Evolutionary conservation across 2,888 invertebrate genomes (phyloP), one percentile per base, ranked within the genome.

Genomic region (Andrena chrysosceles): DNA sequence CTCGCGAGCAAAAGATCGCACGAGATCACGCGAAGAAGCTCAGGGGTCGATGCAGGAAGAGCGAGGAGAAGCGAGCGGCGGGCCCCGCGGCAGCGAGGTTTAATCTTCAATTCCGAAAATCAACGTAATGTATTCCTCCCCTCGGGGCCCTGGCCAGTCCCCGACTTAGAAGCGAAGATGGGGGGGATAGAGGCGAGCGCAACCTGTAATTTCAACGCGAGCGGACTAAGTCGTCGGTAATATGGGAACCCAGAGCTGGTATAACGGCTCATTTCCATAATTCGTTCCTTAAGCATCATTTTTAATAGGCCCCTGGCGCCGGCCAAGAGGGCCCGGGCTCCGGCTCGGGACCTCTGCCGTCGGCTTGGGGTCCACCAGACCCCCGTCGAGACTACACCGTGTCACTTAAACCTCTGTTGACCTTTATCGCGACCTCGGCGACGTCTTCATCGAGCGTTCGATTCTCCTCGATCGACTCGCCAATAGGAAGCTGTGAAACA

Each of bases 231-330:
- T 91, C 92, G 88, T 87, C 83, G 87, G 89, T 92, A 92, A 92
- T 92, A 92, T 92, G 92, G 91, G 91, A 92, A 92, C 90, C 85
- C 77, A 82, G 83, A 84, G 89, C 83, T 81, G 85, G 88, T 85
- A 89, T 89, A 89, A 89, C 89, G 89, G 84, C 87, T 93, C 90
- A 93, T 93, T 93, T 92, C 92, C 93, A 93, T 93, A 93, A 93
- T 93, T 93, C 90, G 90, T 91, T 91, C 90, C 91, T 93, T 91
- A 93, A 91, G 92, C 87, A 92, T 92, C 89, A 92, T 92, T 93
- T 92, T 93, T 93, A 93, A 93, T 93, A 93, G 93, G 91, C 91
- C 90, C 88, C 90, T 93, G 93, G 93, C 93, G 93, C 93, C 93
- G 91, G 87, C 70, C 73, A 67, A 79, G 52, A 66, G 69, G 66